These are phyloP conservation scores for Diacarnus erythraeanus DNA, from an alignment of 37 sponge, comb jelly and placozoan genomes.

Conservation along the genomic window DNA sequence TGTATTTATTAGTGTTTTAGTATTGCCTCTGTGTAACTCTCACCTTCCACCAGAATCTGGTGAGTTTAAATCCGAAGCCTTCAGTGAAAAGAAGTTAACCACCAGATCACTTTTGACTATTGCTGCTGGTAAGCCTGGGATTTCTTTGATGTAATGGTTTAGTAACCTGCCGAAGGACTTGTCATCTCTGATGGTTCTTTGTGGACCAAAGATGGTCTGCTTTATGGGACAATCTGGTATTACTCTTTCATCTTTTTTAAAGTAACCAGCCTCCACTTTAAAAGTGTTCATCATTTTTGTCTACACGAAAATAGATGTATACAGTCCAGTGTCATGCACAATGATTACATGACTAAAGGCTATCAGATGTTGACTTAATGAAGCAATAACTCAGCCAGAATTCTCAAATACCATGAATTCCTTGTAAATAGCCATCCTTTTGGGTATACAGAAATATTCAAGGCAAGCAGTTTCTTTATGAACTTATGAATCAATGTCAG, in stretches of 20 bases:
- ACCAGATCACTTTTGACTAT: constrained; percentile 50
- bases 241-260: constrained; percentile 43
- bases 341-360: no score
- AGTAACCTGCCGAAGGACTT: constrained; percentile 39
- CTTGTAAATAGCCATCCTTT: no score
- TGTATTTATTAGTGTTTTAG: not conserved
- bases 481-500: no score
- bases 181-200: constrained; percentile 34
- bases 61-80: constrained; percentile 27
- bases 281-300: constrained; percentile 22
- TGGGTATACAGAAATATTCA: no score
- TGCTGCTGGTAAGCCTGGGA: constrained; percentile 43
- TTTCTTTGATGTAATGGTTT: constrained; percentile 54
- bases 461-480: no score
- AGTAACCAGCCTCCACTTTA: constrained; percentile 63
- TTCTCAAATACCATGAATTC: no score
- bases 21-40: not conserved
- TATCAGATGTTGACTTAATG: no score
- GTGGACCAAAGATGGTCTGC: constrained; percentile 58
- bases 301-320: no score
- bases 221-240: constrained; percentile 65
- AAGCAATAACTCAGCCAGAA: no score
- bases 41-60: not conserved
- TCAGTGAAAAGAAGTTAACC: constrained; percentile 40
- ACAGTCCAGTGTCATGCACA: no score